Conservation (phyloP, 2,888 invertebrate genomes). For the Temnothorax rugatulus region DNA sequence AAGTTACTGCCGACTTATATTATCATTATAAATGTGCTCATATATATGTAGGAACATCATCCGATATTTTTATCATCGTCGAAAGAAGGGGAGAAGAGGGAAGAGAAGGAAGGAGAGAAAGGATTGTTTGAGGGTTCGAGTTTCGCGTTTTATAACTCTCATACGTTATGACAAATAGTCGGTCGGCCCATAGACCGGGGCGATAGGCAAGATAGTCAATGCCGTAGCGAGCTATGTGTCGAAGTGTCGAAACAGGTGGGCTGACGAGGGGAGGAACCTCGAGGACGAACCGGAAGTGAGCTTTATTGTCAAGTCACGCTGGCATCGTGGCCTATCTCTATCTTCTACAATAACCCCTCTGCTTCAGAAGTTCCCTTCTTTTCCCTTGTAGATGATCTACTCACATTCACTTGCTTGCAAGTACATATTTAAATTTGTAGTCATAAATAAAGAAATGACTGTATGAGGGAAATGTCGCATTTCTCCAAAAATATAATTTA, state of each 20-base stretch:
- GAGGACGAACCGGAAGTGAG: conserved; percentile 78
- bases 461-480: not conserved
- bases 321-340: conserved; percentile 85
- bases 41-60: too few relatives aligned
- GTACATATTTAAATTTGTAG: conserved; percentile 3
- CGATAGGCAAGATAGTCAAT: conserved; percentile 70
- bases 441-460: not conserved
- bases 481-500: not conserved
- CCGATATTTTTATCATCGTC: too few relatives aligned
- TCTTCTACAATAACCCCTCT: conserved; percentile 80
- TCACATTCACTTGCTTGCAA: conserved; percentile 19
- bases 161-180: conserved; percentile 54
- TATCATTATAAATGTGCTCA: too few relatives aligned
- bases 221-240: conserved; percentile 39
- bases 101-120: not conserved
- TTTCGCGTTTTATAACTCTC: conserved; percentile 68
- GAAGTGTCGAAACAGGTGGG: conserved; percentile 29
- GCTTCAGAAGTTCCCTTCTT: conserved; percentile 43
- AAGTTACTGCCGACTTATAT: too few relatives aligned
- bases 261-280: conserved; percentile 52
- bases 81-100: too few relatives aligned
- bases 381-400: conserved; percentile 55
- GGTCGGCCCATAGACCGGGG: conserved; percentile 60
- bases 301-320: conserved; percentile 85
- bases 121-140: conserved; percentile 62